These are phyloP conservation scores for Petroica traversi DNA, from an alignment of 2,113 vertebrate genomes.

Conservation along the genomic window DNA sequence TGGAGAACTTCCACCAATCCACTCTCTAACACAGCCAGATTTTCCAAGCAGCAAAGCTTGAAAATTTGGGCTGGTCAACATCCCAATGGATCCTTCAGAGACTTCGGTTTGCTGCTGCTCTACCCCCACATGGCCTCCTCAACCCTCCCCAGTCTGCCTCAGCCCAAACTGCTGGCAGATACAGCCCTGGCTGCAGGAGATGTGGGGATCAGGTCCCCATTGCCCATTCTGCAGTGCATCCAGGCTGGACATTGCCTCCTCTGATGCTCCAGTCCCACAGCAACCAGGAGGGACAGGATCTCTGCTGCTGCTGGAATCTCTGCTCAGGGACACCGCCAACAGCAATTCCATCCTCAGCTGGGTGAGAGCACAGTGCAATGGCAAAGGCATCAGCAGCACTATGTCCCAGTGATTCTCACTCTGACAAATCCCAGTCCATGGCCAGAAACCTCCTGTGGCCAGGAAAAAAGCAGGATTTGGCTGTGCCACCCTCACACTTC, in stretches of 20 bases:
- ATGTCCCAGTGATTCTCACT: not conserved
- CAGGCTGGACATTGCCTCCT: fast-evolving
- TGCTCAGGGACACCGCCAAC: not conserved
- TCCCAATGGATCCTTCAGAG: not conserved
- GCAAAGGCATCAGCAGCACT: not conserved
- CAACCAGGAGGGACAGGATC: not conserved
- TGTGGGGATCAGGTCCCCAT: not conserved
- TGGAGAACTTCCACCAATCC: not conserved
- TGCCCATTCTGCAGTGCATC: not conserved
- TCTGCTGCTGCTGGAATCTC: not conserved
- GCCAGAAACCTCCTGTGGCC: not conserved
- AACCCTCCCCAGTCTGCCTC: not conserved
- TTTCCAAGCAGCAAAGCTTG: not conserved
- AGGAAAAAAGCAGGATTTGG: not conserved
- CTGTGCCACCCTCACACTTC: not conserved
- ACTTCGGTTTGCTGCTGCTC: not conserved
- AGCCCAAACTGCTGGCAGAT: not conserved
- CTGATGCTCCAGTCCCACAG: not conserved
- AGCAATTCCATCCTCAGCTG: fast-evolving
- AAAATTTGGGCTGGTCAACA: not conserved
- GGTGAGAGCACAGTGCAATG: not conserved
- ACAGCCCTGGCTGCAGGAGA: not conserved
- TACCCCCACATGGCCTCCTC: not conserved
- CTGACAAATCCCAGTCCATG: not conserved
- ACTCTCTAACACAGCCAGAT: not conserved